Evolutionary conservation across 2,888 invertebrate species (phyloP), one percentile per base, ranked within the genome.

Genomic region (Sisyra terminalis): DNA sequence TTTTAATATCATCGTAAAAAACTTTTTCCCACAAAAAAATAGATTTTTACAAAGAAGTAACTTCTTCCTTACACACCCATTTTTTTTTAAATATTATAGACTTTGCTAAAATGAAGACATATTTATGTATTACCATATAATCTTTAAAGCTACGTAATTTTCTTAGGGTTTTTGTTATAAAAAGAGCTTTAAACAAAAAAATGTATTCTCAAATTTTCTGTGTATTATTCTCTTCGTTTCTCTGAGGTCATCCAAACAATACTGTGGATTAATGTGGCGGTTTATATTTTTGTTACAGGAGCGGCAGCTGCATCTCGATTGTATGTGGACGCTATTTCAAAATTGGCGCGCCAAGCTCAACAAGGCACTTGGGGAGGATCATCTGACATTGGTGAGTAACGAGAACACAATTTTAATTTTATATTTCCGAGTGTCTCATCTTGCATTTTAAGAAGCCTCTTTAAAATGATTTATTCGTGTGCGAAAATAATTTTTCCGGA

Each of bases 361-460:
- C 86, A 89, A 63, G 88, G 87, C 51, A 82, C 84, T 34, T 83
- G 84, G 81, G 83, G 83, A 51, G 88, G 87, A 60, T 87, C 87
- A 51, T 79, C 83, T 50, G 89, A 89, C 70, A 86, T 89, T 54
- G 89, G 89, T 89, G 69, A 76, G 74, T 65, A 40, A 39, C 29
- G 7, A 24, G 24, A 24, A 24, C 3, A 24, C 3, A 24, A 24
- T 24, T 24, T 24, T 24, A 38, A 43, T 36, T 43, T 44, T 40
- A 40, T 7, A 37, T 36, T 36, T 14, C 36, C 43, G 30, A 35
- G 34, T 42, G 29, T 24, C 46, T 40, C 32, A 30, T 17, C 34
- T 34, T 13, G 15, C 34, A 34, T 14, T 11, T 8, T 11, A 34
- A 9, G 7, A 3, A 24, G 24, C 24, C 3, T 24, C 24, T 24